These are phyloP conservation scores for Zelleria hepariella DNA, from an alignment of 2,888 invertebrate genomes.

Conservation along the genomic window DNA sequence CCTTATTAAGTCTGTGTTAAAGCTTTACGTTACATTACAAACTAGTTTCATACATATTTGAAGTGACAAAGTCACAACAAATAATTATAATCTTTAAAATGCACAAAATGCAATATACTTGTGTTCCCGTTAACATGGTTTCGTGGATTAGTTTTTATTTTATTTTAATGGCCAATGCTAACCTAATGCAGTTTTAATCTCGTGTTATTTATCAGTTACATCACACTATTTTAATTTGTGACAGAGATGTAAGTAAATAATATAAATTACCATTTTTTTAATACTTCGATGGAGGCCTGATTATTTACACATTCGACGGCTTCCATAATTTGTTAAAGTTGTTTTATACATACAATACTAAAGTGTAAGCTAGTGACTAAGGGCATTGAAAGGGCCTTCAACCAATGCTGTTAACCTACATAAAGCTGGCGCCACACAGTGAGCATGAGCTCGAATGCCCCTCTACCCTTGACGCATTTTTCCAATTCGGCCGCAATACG, in stretches of 20 bases:
- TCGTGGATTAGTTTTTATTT: not conserved
- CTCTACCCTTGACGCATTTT: too few species aligned
- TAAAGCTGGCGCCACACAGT: not conserved
- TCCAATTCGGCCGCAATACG: too few species aligned
- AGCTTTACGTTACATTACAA: slow-evolving; percentile 25
- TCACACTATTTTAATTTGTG: not conserved
- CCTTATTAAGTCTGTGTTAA: slow-evolving; percentile 22
- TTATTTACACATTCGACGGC: too few species aligned
- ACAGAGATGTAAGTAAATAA: not conserved
- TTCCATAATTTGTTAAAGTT: too few species aligned
- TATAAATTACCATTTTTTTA: too few species aligned
- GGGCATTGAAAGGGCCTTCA: not conserved
- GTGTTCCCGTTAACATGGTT: not conserved
- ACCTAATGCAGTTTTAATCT: too few species aligned
- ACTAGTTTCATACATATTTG: slow-evolving; percentile 16
- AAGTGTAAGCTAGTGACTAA: not conserved
- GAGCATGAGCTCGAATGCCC: not conserved
- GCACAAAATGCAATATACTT: not conserved
- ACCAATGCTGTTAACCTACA: not conserved
- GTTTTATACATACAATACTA: too few species aligned
- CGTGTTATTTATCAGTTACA: too few species aligned
- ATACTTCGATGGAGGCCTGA: too few species aligned
- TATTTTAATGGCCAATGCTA: not conserved
- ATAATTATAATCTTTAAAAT: not conserved
- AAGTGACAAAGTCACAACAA: not conserved